phyloP scores from a whole-genome alignment of 1,140 invertebrate genomes.

The Drosophila sp. region DNA sequence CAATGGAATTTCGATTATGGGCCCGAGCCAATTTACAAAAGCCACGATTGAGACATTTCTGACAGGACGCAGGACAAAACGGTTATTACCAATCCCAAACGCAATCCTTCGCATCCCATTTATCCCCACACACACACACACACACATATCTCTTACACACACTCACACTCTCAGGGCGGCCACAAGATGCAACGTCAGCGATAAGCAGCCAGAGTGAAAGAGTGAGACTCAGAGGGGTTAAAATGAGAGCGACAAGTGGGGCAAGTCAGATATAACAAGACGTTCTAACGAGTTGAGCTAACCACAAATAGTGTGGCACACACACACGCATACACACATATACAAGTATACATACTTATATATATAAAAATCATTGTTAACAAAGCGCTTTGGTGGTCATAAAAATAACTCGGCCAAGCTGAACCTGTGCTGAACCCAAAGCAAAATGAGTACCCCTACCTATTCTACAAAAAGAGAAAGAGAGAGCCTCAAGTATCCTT shows the following conservation, averaged over 20 bases:
- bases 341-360: constrained; percentile 6
- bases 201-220: constrained; percentile 45
- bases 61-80: constrained; percentile 67
- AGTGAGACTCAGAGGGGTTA: constrained; percentile 2
- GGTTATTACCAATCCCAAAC: constrained; percentile 60
- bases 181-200: constrained; percentile 61
- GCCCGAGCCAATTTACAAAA: constrained; percentile 72
- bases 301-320: constrained; percentile 63
- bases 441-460: constrained; percentile 8
- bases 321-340: constrained; percentile 18
- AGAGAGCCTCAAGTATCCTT: constrained; percentile 31
- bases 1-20: constrained; percentile 77
- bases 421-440: constrained; percentile 6
- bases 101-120: constrained; percentile 56
- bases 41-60: constrained; percentile 76
- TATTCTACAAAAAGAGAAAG: too few relatives aligned
- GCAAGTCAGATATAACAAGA: constrained; percentile 60
- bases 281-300: constrained; percentile 70
- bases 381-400: constrained; percentile 78
- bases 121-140: constrained; percentile 15
- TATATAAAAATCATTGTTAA: constrained; percentile 79
- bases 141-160: not conserved
- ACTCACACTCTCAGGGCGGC: not conserved
- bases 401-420: constrained; percentile 61
- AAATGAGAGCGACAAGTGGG: constrained; percentile 17